A percentile compares a stretch with the other conserved stretches of the same genome.
Evolutionary conservation across 2,797 vertebrate species (phyloP).

Genomic region (Pteropus rufus): DNA sequence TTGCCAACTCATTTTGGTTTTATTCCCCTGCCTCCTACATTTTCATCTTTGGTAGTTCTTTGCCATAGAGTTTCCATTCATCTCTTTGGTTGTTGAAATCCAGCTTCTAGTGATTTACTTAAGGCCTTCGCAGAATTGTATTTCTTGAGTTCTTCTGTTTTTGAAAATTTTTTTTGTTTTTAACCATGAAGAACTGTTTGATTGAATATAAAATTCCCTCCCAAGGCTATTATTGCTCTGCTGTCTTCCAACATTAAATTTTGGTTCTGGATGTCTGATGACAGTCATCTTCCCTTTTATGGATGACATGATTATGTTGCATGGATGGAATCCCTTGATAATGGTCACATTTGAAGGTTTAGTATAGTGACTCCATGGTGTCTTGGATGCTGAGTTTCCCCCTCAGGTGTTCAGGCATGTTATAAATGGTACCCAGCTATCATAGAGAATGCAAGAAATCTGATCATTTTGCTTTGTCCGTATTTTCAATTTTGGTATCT

Average conservation of each 20-base stretch:
- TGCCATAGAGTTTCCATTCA: not conserved
- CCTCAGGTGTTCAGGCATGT: not conserved
- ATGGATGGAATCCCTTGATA: not conserved
- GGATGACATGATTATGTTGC: not conserved
- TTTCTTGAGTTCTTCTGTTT: not conserved
- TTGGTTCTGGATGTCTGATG: not conserved
- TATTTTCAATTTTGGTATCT: not conserved
- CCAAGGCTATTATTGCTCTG: not conserved
- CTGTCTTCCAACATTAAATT: not conserved
- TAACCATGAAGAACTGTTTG: not conserved
- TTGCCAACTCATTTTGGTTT: not conserved
- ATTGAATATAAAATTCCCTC: not conserved
- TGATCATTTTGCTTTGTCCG: not conserved
- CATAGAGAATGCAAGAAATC: not conserved
- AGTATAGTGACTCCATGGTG: not conserved
- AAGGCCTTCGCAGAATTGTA: not conserved
- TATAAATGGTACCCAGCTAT: not conserved
- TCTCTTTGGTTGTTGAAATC: not conserved
- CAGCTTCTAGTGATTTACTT: not conserved
- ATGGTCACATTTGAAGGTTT: not conserved
- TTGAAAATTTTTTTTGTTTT: constrained; percentile 23
- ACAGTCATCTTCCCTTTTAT: not conserved
- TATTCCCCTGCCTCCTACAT: not conserved
- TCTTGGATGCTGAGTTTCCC: not conserved
- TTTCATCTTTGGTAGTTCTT: not conserved